Conservation (phyloP, 2,888 invertebrate species). For the Sesia bembeciformis region DNA sequence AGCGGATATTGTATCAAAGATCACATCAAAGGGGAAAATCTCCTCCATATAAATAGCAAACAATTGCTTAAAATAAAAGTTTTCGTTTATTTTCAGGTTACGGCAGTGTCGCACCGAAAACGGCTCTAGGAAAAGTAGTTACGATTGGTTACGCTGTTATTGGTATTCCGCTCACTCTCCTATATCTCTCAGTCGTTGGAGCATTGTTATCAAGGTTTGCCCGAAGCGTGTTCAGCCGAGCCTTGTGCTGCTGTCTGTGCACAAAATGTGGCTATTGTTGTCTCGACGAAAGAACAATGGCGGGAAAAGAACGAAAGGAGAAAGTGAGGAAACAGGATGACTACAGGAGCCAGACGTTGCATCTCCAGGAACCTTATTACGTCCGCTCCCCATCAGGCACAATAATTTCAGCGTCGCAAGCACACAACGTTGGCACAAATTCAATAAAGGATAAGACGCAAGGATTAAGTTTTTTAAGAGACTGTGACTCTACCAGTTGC, state of each 20-base stretch:
- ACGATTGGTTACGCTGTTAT: slow-evolving; percentile 92
- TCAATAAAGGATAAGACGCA: slow-evolving; percentile 62
- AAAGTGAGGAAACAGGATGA: slow-evolving; percentile 83
- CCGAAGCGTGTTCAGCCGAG: slow-evolving; percentile 85
- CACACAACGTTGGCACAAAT: slow-evolving; percentile 53
- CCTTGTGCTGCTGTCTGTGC: slow-evolving; percentile 89
- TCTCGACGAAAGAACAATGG: slow-evolving; percentile 88
- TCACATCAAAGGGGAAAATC: background rate
- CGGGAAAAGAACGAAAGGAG: slow-evolving; percentile 85
- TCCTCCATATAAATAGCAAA: background rate
- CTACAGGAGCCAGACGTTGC: slow-evolving; percentile 74
- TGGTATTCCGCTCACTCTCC: slow-evolving; percentile 90
- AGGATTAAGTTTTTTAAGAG: slow-evolving; percentile 58
- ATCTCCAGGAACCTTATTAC: slow-evolving; percentile 82
- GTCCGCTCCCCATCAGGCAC: slow-evolving; percentile 73
- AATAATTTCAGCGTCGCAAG: slow-evolving; percentile 68
- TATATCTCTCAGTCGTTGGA: slow-evolving; percentile 91
- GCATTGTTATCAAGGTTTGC: slow-evolving; percentile 88
- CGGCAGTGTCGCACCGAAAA: slow-evolving; percentile 93
- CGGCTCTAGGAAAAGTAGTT: slow-evolving; percentile 91
- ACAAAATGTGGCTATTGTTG: slow-evolving; percentile 92
- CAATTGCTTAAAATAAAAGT: slow-evolving; percentile 3
- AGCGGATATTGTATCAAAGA: background rate
- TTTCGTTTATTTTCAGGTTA: slow-evolving; percentile 79
- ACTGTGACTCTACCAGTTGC: slow-evolving; percentile 74